These are phyloP conservation scores for Acipenser transmontanus DNA, from an alignment of 2,797 vertebrate species.

Conservation along the genomic window DNA sequence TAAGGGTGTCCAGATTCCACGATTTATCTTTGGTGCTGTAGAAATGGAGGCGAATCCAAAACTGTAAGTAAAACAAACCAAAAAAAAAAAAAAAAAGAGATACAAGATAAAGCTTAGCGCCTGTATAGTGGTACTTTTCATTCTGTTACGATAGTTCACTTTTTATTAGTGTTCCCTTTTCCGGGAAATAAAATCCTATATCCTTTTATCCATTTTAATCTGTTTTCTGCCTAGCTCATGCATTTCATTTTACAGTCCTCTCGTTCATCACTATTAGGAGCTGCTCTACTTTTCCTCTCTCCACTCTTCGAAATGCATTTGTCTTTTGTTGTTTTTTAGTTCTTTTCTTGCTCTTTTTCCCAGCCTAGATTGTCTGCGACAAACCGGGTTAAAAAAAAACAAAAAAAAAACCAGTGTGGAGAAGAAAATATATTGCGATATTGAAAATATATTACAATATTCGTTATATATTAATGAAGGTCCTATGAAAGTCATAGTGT, in stretches of 20 bases:
- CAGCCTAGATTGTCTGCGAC: too few relatives aligned
- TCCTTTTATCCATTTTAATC: constrained; percentile 11
- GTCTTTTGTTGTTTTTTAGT: constrained; percentile 20
- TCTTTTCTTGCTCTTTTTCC: background rate
- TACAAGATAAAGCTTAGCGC: constrained; percentile 18
- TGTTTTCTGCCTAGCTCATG: constrained; percentile 18
- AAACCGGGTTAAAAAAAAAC: too few relatives aligned
- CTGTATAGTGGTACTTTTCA: background rate
- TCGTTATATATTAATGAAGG: too few relatives aligned
- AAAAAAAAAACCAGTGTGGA: too few relatives aligned
- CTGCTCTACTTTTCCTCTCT: constrained; percentile 21
- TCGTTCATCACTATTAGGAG: constrained; percentile 30
- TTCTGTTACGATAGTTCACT: constrained; percentile 14
- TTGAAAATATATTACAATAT: too few relatives aligned
- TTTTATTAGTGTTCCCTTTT: constrained; percentile 14
- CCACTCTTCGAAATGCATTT: constrained; percentile 19
- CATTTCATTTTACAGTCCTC: constrained; percentile 22
- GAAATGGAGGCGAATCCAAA: too few relatives aligned
- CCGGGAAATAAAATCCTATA: constrained; percentile 10
- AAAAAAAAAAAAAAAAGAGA: background rate
- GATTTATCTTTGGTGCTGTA: too few relatives aligned
- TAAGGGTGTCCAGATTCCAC: too few relatives aligned
- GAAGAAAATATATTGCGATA: too few relatives aligned
- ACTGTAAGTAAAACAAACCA: too few relatives aligned
- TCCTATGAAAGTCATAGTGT: too few relatives aligned